Evolutionary conservation across 1,140 invertebrate genomes (phyloP).

Genomic region (Hycleus phaleratus): DNA sequence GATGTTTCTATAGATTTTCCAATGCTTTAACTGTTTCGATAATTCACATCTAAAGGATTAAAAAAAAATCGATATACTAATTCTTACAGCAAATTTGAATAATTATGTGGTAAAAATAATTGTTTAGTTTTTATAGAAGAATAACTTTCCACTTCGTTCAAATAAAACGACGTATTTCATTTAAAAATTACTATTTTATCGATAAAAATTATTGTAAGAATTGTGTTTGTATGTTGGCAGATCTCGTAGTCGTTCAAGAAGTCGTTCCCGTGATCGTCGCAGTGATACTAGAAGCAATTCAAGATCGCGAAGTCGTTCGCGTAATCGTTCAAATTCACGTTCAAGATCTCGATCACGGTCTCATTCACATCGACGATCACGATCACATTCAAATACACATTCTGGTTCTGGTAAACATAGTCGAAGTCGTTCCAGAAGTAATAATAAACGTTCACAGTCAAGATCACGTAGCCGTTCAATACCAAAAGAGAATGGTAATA

Average conservation of each 20-base stretch:
- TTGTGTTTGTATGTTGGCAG: conserved; percentile 38
- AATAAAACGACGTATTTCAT: no score
- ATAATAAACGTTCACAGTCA: conserved; percentile 34
- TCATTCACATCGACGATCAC: conserved; percentile 35
- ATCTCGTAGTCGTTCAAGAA: conserved; percentile 46
- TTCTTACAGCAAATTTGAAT: no score
- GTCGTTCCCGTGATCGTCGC: conserved; percentile 37
- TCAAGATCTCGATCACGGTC: conserved; percentile 32
- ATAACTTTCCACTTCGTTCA: no score
- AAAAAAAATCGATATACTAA: no score
- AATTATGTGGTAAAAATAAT: no score
- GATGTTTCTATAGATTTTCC: no score
- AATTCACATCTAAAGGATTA: no score
- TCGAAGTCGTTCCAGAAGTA: conserved; percentile 37
- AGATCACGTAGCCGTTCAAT: conserved; percentile 27
- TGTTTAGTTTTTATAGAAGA: no score
- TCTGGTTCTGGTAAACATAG: conserved; percentile 21
- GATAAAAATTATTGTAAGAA: not conserved
- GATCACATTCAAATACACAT: conserved; percentile 31
- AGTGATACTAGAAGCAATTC: conserved; percentile 40
- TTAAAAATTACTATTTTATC: no score
- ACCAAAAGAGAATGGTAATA: conserved; percentile 26
- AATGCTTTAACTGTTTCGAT: no score
- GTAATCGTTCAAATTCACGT: conserved; percentile 36
- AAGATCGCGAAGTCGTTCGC: conserved; percentile 37